Evolutionary conservation across 2,797 vertebrate genomes (phyloP).

Genomic region (Agapornis canus): DNA sequence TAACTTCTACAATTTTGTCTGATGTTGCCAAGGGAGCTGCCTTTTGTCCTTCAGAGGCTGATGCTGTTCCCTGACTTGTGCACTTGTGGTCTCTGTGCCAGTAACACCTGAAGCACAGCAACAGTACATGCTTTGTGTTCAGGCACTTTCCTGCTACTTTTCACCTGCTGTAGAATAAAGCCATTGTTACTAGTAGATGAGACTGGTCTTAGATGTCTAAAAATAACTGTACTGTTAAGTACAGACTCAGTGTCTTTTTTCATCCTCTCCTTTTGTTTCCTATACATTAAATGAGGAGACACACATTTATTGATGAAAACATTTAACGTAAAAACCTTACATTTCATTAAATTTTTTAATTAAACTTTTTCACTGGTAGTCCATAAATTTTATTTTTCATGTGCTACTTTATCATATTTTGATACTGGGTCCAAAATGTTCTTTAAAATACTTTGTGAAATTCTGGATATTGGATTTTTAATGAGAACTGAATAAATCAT

Average conservation of each 20-base stretch:
- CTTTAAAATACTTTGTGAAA: background rate
- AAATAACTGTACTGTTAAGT: constrained; percentile 3
- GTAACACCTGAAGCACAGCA: background rate
- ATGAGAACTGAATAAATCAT: background rate
- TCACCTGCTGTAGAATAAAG: background rate
- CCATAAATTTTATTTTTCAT: background rate
- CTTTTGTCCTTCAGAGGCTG: background rate
- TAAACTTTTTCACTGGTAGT: background rate
- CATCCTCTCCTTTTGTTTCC: background rate
- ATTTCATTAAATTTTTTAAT: background rate
- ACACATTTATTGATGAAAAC: background rate
- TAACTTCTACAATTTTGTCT: background rate
- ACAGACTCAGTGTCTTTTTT: constrained; percentile 2
- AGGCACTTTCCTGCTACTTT: background rate
- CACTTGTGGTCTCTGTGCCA: background rate
- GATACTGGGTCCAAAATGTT: background rate
- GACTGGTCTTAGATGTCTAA: background rate
- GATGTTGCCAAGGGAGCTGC: background rate
- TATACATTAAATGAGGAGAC: background rate
- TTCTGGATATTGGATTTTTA: constrained; percentile 6
- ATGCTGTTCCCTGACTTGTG: background rate
- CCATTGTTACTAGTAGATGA: background rate
- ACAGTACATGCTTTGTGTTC: background rate
- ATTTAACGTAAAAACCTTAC: background rate
- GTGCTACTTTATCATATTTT: background rate